Base-by-base conservation (phyloP, 2,888 invertebrate species). In the Limnephilus marmoratus region DNA sequence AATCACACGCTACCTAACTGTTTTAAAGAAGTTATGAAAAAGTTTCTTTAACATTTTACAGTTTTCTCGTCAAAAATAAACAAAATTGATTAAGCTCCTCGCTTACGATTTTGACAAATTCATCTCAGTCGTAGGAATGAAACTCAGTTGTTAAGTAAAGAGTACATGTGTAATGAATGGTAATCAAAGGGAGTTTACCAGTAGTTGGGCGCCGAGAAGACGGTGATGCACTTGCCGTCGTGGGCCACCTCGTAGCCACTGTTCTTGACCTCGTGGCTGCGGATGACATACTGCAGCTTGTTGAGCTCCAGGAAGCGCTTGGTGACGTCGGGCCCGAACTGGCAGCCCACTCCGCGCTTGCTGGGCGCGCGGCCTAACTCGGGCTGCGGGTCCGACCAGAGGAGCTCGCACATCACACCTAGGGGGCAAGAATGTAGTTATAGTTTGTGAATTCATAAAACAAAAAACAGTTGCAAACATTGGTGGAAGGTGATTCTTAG, bases 131-230 rank as follows among this genome's bases (percentile, higher is more conserved):
- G 2, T 45, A 45, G 45, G 45, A 45, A 45, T 11, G 45, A 45
- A 45, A 45, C 45, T 45, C 12, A 2, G 45, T 13, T 4, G 0
- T 49, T 45, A 45, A 45, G 49, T 49, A 15, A 49, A 3, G 45
- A 45, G 45, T 49, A 13, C 12, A 49, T 31, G 11, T 12, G 12
- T 45, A 45, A 82, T 34, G 81, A 15, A 82, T 31, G 13, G 81
- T 15, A 31, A 31, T n/a, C 15, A 49, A 49, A 68, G 1, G 7
- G 7, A 89, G 95, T 96, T 95, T 95, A 99, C 99, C 99, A 99
- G 97, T 99, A 99, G 95, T 99, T 99, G 94, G 99, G 99, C 94
- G 99, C 99, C 1, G 99, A 99, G 97, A 99, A 99, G 88, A 99
- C 99, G 18, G 99, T 99, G 95, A 99, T 98, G 95, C 99, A 99